A percentile compares a stretch with the other conserved stretches of the same genome.
Evolutionary conservation across 1,140 invertebrate genomes (phyloP).

Genomic region (Zaprionus kolodkinae): DNA sequence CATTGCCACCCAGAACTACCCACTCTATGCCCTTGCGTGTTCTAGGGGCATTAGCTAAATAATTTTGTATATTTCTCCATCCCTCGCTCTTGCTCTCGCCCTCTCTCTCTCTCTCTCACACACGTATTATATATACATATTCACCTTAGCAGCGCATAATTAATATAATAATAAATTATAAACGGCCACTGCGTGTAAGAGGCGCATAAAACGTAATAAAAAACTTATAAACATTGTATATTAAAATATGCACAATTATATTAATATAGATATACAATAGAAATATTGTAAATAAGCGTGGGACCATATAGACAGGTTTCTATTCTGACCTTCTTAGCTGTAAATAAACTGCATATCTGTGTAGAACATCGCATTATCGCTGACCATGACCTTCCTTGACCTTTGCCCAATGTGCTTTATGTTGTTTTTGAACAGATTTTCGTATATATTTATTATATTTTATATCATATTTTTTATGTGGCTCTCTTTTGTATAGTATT

Average conservation of each 20-base stretch:
- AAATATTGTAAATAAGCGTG: constrained; percentile 22
- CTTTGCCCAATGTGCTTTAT: constrained; percentile 35
- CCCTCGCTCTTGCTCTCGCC: not conserved
- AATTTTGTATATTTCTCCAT: constrained; percentile 15
- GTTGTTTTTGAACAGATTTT: constrained; percentile 31
- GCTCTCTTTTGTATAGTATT: not conserved
- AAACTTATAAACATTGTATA: constrained; percentile 15
- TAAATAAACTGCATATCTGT: constrained; percentile 2
- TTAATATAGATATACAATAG: constrained; percentile 5
- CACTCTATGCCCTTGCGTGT: constrained; percentile 50
- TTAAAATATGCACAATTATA: constrained; percentile 27
- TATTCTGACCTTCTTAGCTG: constrained; percentile 14
- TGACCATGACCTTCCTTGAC: constrained; percentile 70
- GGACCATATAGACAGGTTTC: constrained; percentile 19
- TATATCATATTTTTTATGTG: not conserved
- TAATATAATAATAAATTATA: constrained; percentile 74
- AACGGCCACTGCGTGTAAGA: constrained; percentile 52
- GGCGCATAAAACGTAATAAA: constrained; percentile 46
- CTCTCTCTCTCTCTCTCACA: not conserved
- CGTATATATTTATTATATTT: not conserved
- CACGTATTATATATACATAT: constrained; percentile 20
- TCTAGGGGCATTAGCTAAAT: constrained; percentile 54
- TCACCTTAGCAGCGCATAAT: constrained; percentile 43
- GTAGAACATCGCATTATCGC: constrained; percentile 31
- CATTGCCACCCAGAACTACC: not conserved